Evolutionary conservation across 2,888 invertebrate genomes (phyloP).

Genomic region (Monopis laevigella): DNA sequence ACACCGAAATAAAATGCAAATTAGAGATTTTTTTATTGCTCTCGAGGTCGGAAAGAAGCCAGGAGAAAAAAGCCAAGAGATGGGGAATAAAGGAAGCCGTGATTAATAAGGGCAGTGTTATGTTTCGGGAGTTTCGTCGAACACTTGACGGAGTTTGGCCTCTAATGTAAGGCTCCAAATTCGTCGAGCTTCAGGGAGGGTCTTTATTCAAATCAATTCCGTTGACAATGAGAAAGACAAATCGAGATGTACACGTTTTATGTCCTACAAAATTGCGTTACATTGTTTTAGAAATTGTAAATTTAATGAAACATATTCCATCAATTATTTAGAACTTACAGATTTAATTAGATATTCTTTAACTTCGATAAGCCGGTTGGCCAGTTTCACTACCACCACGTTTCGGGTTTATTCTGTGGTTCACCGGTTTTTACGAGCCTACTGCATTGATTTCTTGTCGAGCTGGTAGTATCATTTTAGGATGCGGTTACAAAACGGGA

Average conservation of each 20-base stretch:
- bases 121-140: slow-evolving; percentile 21
- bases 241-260: background rate
- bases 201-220: background rate
- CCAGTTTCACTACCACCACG: too few species aligned
- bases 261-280: background rate
- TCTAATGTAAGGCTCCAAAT: background rate
- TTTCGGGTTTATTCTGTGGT: too few species aligned
- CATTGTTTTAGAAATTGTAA: background rate
- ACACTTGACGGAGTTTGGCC: background rate
- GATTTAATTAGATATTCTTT: too few species aligned
- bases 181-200: background rate
- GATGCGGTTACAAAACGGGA: too few species aligned
- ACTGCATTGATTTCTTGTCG: too few species aligned
- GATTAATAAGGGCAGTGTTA: slow-evolving; percentile 44
- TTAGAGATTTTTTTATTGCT: slow-evolving; percentile 57
- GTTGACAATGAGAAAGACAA: background rate
- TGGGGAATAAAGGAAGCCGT: slow-evolving; percentile 30
- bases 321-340: too few species aligned
- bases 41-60: slow-evolving; percentile 41
- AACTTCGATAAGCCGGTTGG: too few species aligned
- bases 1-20: slow-evolving; percentile 51
- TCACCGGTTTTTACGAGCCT: too few species aligned
- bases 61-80: slow-evolving; percentile 24
- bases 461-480: too few species aligned
- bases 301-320: too few species aligned